A percentile compares a stretch with the other conserved stretches of the same genome.
Evolutionary conservation across 2,113 vertebrate species (phyloP).

Genomic region (Oceanites oceanicus): DNA sequence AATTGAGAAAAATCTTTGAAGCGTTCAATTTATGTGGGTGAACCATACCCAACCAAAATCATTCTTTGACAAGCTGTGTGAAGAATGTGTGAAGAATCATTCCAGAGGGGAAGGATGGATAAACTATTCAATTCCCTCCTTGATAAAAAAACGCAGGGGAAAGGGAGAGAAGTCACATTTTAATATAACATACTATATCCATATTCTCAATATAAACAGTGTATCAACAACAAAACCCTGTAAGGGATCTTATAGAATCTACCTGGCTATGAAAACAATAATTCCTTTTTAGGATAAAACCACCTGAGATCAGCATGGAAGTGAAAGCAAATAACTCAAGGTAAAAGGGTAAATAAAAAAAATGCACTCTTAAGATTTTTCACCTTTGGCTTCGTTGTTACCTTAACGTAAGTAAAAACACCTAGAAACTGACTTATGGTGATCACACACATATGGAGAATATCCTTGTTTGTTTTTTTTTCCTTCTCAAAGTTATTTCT

Average conservation of each 20-base stretch:
- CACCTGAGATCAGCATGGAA: background rate
- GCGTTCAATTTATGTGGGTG: background rate
- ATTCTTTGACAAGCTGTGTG: background rate
- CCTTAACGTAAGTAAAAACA: background rate
- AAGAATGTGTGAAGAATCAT: constrained; percentile 30
- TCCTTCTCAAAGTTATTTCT: background rate
- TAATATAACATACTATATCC: background rate
- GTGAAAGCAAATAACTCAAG: background rate
- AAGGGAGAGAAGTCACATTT: background rate
- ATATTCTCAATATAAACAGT: background rate
- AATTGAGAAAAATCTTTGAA: constrained; percentile 35
- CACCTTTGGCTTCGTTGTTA: background rate
- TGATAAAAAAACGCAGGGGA: background rate
- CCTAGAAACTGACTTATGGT: background rate
- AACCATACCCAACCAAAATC: background rate
- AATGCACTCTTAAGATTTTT: background rate
- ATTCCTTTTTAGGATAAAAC: background rate
- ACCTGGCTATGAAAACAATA: background rate
- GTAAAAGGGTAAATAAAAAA: background rate
- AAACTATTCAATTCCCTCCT: background rate
- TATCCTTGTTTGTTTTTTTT: background rate
- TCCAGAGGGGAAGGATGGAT: background rate
- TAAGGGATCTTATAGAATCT: background rate
- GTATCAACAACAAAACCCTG: background rate
- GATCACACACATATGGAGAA: background rate